Evolutionary conservation across 2,888 invertebrate species (phyloP).

Genomic region (Synergus itoensis): DNA sequence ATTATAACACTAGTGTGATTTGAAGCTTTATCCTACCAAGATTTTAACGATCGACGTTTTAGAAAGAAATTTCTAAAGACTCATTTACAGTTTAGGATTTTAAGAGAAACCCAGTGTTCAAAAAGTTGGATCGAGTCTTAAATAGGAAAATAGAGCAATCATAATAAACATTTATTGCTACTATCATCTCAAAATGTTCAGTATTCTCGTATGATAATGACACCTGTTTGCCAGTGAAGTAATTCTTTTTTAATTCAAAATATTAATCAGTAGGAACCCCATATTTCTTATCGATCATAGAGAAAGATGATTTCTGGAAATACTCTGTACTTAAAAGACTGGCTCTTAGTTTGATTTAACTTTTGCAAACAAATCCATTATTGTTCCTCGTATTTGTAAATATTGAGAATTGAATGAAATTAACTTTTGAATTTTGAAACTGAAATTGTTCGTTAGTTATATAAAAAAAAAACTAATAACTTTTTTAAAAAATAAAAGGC

Average conservation of each 20-base stretch:
- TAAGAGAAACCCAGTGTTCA: constrained; percentile 4
- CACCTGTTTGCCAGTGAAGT: not conserved
- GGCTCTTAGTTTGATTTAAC: constrained; percentile 56
- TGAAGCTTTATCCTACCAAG: not conserved
- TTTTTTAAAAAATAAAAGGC: constrained; percentile 4
- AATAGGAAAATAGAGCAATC: not conserved
- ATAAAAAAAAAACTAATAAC: constrained; percentile 5
- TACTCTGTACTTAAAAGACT: constrained; percentile 53
- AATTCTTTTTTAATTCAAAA: not conserved
- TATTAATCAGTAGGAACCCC: not conserved
- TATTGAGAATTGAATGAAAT: constrained; percentile 14
- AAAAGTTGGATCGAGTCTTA: not conserved
- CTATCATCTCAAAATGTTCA: not conserved
- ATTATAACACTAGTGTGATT: not conserved
- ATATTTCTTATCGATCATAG: not conserved
- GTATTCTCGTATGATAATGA: constrained; percentile 1
- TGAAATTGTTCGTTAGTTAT: constrained; percentile 14
- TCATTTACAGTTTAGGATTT: not conserved
- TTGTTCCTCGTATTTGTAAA: not conserved
- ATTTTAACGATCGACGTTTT: not conserved
- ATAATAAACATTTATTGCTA: not conserved
- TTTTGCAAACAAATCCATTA: not conserved
- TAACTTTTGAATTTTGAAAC: not conserved
- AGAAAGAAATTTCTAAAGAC: not conserved
- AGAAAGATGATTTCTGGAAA: constrained; percentile 21